Evolutionary conservation across 1,140 invertebrate species (phyloP).

Genomic region (Drosophila funebris): DNA sequence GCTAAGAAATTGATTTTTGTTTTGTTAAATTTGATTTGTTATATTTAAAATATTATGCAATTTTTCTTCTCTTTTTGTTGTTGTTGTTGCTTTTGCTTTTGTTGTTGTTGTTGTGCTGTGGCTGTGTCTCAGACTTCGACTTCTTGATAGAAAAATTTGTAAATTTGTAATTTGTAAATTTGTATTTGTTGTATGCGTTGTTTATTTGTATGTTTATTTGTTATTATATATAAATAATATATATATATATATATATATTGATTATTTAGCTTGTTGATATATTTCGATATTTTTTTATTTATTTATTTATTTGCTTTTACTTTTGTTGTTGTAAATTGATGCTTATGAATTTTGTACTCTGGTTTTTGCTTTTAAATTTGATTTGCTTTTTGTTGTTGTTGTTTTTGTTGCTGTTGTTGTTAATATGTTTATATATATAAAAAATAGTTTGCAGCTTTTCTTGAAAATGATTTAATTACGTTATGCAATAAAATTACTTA

Average conservation of each 20-base stretch:
- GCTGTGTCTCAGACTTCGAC: conserved; percentile 49
- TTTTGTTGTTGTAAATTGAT: conserved; percentile 52
- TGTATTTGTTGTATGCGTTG: conserved; percentile 77
- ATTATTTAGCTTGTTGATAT: conserved; percentile 50
- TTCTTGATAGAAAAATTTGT: conserved; percentile 61
- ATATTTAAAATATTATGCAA: conserved; percentile 27
- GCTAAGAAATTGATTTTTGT: conserved; percentile 58
- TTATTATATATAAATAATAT: conserved; percentile 26
- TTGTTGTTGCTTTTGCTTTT: conserved; percentile 10
- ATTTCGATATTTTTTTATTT: conserved; percentile 31
- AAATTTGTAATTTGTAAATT: conserved; percentile 79
- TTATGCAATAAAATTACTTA: conserved; percentile 61
- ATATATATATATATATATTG: conserved; percentile 21
- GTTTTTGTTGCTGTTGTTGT: conserved; percentile 46
- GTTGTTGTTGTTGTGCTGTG: conserved; percentile 29
- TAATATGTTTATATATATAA: conserved; percentile 46
- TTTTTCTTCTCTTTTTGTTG: conserved; percentile 21
- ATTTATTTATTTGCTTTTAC: background rate
- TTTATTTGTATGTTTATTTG: conserved; percentile 36
- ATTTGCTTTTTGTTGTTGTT: conserved; percentile 46
- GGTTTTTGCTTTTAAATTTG: conserved; percentile 56
- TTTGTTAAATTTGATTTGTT: conserved; percentile 36
- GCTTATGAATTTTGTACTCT: conserved; percentile 73
- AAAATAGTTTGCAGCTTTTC: conserved; percentile 62
- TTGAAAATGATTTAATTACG: conserved; percentile 46